These are phyloP conservation scores for Drosophila takahashii DNA, from an alignment of 1,140 invertebrate species.

Conservation along the genomic window DNA sequence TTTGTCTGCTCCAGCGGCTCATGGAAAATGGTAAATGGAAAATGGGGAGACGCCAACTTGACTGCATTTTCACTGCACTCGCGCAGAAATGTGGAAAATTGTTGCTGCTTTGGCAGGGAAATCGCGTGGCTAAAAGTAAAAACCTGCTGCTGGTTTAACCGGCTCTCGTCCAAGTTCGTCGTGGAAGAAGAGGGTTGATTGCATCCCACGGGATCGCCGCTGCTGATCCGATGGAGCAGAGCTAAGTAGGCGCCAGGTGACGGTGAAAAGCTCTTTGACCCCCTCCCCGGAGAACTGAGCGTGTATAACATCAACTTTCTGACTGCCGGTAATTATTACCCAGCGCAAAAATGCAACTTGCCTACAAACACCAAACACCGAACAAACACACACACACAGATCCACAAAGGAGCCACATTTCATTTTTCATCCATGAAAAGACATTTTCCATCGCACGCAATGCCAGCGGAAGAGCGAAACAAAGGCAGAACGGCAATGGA, in stretches of 20 bases:
- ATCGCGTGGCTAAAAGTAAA: conserved; percentile 61
- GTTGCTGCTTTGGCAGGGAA: conserved; percentile 53
- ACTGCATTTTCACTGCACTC: conserved; percentile 76
- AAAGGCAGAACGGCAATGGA: conserved; percentile 67
- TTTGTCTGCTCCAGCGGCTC: conserved; percentile 69
- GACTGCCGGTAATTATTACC: conserved; percentile 23
- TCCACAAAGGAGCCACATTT: conserved; percentile 48
- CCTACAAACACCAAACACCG: conserved; percentile 4
- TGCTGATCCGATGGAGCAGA: background rate
- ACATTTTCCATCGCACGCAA: conserved; percentile 65
- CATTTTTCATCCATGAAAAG: conserved; percentile 65
- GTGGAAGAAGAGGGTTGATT: background rate
- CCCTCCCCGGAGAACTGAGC: background rate
- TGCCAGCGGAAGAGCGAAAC: conserved; percentile 42
- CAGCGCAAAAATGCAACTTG: background rate
- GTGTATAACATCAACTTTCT: conserved; percentile 1
- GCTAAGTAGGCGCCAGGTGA: background rate
- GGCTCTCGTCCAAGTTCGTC: background rate
- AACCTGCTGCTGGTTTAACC: conserved; percentile 26
- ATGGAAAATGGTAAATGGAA: conserved; percentile 32
- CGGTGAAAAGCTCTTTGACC: background rate
- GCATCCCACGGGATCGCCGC: too few relatives aligned
- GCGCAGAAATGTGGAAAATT: conserved; percentile 46
- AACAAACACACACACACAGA: background rate
- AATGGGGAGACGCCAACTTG: conserved; percentile 65